phyloP scores from a whole-genome alignment of 2,888 invertebrate species.

The Argynnis bischoffii region DNA sequence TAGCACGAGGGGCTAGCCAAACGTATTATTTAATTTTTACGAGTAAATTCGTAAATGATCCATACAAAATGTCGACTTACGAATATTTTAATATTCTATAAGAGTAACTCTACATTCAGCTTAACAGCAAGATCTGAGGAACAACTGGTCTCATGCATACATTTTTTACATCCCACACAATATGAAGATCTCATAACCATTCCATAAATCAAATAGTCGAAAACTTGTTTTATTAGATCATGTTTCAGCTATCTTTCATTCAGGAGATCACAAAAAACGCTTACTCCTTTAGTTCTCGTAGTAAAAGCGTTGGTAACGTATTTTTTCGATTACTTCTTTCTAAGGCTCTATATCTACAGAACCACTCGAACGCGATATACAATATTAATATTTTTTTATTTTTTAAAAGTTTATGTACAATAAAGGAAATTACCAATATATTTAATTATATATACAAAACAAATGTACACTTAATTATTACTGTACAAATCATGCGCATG shows the following conservation, averaged over 20 bases:
- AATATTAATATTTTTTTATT: too few species aligned
- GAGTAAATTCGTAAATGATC: too few species aligned
- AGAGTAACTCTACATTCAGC: not conserved
- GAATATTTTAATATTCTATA: conserved; percentile 10
- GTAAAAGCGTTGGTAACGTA: conserved; percentile 39
- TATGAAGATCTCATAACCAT: conserved; percentile 21
- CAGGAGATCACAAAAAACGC: conserved; percentile 33
- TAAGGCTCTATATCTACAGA: conserved; percentile 5
- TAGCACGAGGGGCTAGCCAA: not conserved
- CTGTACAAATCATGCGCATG: too few species aligned
- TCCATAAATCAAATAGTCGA: conserved; percentile 29
- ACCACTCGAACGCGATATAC: not conserved
- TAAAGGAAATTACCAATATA: too few species aligned
- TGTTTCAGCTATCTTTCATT: conserved; percentile 40
- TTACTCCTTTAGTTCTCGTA: conserved; percentile 35
- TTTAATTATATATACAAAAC: too few species aligned
- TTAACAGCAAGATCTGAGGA: conserved; percentile 4
- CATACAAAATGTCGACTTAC: too few species aligned
- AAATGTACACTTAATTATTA: too few species aligned
- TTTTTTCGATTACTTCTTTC: conserved; percentile 46
- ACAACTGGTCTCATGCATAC: conserved; percentile 9
- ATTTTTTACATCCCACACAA: conserved; percentile 11
- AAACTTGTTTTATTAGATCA: conserved; percentile 35
- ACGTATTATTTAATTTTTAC: too few species aligned
- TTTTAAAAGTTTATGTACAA: too few species aligned